Conservation (phyloP, 2,797 vertebrate species). For the Tauraco hartlaubi region DNA sequence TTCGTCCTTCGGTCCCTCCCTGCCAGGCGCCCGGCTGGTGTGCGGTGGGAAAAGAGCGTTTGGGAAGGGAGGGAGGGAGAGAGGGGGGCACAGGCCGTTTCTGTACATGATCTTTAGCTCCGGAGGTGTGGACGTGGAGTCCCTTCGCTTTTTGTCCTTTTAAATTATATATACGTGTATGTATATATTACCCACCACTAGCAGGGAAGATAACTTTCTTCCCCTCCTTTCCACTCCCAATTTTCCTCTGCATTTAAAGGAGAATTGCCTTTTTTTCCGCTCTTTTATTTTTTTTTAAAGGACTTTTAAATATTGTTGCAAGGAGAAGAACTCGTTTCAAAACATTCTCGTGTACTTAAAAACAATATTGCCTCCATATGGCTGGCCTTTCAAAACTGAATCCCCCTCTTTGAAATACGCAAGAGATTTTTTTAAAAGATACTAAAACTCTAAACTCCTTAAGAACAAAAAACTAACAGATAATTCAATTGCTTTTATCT, state of each 20-base stretch:
- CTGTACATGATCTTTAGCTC: not conserved
- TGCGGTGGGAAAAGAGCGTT: not conserved
- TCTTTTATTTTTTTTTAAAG: not conserved
- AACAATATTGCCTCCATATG: conserved; percentile 49
- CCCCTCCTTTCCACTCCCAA: not conserved
- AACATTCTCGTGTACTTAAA: not conserved
- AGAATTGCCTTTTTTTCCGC: not conserved
- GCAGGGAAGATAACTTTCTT: not conserved
- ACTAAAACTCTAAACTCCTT: not conserved
- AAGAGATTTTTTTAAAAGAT: not conserved
- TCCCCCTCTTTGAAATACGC: not conserved
- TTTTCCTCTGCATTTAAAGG: not conserved
- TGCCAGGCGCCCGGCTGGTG: not conserved
- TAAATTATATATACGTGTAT: not conserved
- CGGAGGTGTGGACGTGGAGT: not conserved
- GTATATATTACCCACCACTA: not conserved
- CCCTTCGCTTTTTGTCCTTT: conserved; percentile 10
- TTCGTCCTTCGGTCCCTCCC: rapidly evolving
- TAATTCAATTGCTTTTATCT: not conserved
- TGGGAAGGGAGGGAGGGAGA: not conserved
- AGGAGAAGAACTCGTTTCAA: not conserved
- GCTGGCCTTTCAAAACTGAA: conserved; percentile 17
- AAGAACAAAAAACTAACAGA: not conserved
- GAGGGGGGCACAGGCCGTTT: rapidly evolving
- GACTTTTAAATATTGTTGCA: not conserved